Evolutionary conservation across 2,888 invertebrate species (phyloP), one percentile per base, ranked within the genome.

Genomic region (Macrostomum cliftonense): DNA sequence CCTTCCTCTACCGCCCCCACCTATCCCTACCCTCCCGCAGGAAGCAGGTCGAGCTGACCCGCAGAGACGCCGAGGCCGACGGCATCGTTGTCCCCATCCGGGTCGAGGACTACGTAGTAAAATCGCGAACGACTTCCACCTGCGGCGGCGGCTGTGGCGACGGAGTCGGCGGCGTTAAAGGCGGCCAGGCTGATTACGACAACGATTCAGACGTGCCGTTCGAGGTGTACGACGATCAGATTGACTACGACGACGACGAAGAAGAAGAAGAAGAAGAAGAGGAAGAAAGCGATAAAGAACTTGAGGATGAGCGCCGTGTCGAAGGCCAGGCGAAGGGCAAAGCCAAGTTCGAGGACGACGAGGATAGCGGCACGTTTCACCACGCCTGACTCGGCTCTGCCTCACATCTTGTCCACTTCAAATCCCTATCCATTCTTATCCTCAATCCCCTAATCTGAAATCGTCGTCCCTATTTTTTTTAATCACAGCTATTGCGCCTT

Each of bases 11-110:
- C 28, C 28, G 28, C 28, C 28, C 28, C 28, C 28, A 4, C 9
- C 28, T 28, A 9, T 9, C 28, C 28, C 28, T 7, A 28, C 54
- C 48, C 46, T 55, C 39, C 54, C 65, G 55, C 68, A 93, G 93
- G 66, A 93, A 89, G 74, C 95, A 97, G 77, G 95, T 95, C 14
- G 80, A 84, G 67, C 84, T 84, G 19, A 91, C 93, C 37, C 82
- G 88, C 64, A 78, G 81, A 46, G 93, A 95, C 57, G 97, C 97
- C 1, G 88, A 88, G 68, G 82, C 83, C 56, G 97, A 97, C 72
- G 89, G 91, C 57, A 88, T 97, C 55, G 82, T 82, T 47, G 95
- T 97, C 60, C 97, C 95, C 12, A 79, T 85, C 60, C 97, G 97
- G 1, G 74, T 95, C 65, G 95, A 97, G 75, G 97, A 97, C 71